Conservation (phyloP, 2,113 vertebrate genomes). For the Epinephelus moara region DNA sequence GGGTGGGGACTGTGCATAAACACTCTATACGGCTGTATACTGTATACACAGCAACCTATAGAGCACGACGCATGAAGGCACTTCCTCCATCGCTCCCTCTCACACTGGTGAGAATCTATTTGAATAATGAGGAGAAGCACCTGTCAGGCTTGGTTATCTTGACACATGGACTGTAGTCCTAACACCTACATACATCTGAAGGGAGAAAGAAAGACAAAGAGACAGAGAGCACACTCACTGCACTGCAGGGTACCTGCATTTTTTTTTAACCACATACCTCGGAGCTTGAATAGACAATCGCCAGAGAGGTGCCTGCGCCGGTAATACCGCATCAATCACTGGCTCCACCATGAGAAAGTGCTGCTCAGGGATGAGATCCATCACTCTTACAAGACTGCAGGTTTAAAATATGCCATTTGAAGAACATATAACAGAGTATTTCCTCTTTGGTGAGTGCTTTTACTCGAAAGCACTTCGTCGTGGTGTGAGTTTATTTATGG, state of each 20-base stretch:
- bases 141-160: conserved; percentile 75
- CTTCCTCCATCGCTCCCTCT: conserved; percentile 44
- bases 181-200: conserved; percentile 72
- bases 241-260: conserved; percentile 69
- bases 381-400: conserved; percentile 4
- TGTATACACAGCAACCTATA: conserved; percentile 38
- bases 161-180: conserved; percentile 65
- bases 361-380: conserved; percentile 39
- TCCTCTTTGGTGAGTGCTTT: background rate
- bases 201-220: conserved; percentile 46
- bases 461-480: conserved; percentile 23
- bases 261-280: conserved; percentile 69
- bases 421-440: conserved; percentile 8
- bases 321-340: conserved; percentile 65
- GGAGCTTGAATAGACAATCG: conserved; percentile 71
- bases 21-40: conserved; percentile 12
- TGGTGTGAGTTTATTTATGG: background rate
- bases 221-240: conserved; percentile 43
- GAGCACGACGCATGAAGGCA: conserved; percentile 34
- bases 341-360: conserved; percentile 35
- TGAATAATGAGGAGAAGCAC: conserved; percentile 81
- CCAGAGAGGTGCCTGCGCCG: conserved; percentile 43
- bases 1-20: conserved; percentile 29
- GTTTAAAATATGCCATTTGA: conserved; percentile 31
- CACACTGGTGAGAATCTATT: conserved; percentile 65